These are phyloP conservation scores for Linurgus olivaceus DNA, from an alignment of 2,797 vertebrate genomes.

Conservation along the genomic window DNA sequence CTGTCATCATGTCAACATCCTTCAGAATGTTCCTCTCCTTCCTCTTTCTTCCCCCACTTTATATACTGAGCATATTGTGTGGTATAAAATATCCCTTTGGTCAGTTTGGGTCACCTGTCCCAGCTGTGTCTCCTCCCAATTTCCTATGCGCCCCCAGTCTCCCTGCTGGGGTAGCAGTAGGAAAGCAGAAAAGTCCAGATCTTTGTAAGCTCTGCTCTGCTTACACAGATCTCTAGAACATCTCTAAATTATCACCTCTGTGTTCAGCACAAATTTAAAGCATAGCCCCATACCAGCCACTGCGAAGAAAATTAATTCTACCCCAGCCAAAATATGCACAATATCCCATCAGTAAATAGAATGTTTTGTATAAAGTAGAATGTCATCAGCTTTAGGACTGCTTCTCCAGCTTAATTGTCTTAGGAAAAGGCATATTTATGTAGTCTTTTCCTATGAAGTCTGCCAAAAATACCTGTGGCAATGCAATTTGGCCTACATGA, in stretches of 20 bases:
- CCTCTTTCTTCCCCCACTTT: background rate
- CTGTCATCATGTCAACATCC: background rate
- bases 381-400: background rate
- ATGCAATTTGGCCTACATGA: background rate
- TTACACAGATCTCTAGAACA: background rate
- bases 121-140: background rate
- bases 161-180: background rate
- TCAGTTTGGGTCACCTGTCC: background rate
- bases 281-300: background rate
- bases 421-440: background rate
- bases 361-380: background rate
- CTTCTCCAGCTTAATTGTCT: background rate
- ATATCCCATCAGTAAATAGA: background rate
- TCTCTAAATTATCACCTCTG: background rate
- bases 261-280: background rate
- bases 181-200: background rate
- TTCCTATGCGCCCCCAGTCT: accelerated
- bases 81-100: background rate
- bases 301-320: background rate
- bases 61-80: background rate
- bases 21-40: background rate
- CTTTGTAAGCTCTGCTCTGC: background rate
- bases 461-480: background rate
- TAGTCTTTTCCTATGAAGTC: background rate
- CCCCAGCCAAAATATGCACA: background rate